Base-by-base conservation (phyloP, 92 coral and sea anemone species). In the Zoanthus gigantus region DNA sequence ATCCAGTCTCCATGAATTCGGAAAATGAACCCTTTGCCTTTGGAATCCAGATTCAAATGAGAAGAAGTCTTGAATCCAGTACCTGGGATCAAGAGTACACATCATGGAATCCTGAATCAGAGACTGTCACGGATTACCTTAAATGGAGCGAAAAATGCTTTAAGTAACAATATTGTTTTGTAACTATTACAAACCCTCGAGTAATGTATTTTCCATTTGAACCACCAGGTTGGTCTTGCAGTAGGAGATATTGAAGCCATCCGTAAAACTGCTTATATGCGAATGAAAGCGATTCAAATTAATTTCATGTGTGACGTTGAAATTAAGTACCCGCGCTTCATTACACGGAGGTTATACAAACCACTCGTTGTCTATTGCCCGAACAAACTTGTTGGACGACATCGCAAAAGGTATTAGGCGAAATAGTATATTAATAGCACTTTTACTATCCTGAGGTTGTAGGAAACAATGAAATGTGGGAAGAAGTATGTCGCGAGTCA, bases 261-360 rank as follows among this genome's bases (percentile, higher is more conserved):
- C 45, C 90, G 82, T 42, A 86, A 89, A 61, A 86, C 72, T 2
- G 92, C 92, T 48, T 85, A 88, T 44, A 84, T 90, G 69, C 77
- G 88, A 80, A 83, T 79, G 58, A 90, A 85, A 86, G 90, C 94
- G 23, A 89, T 91, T 92, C 94, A 92, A 80, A 92, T 93, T 71
- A 79, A 90, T 3, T 89, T 91, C 48, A 93, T 93, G 56, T 89
- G 91, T 10, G 94, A 89, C 8, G 96, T 93, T 17, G 96, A 93
- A 69, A 63, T 53, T 29, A 93, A 91, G 72, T 91, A 82, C 79
- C 96, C 96, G 13, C 80, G 85, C 34, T 82, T 93, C 65, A 87
- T 93, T 57, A 93, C 96, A 42, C 86, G 88, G 34, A 72, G 88
- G 56, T 47, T 91, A 3, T 94, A 94, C 84, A 89, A 84, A 44